Base-by-base conservation (phyloP, 2,113 vertebrate genomes). In the Athene noctua region DNA sequence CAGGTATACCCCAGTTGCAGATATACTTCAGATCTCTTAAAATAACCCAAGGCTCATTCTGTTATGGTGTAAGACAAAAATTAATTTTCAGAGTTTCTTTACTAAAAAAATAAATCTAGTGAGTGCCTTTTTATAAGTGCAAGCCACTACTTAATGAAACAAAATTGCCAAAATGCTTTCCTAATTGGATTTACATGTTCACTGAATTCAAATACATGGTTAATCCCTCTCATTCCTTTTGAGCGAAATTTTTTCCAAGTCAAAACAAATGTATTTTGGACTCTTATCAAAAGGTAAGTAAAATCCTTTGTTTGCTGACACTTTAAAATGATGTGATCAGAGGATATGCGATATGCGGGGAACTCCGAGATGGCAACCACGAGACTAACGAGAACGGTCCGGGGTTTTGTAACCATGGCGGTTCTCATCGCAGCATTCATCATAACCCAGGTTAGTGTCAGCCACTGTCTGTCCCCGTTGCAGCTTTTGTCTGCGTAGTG, bases 371-470 rank as follows among this genome's bases (percentile, higher is more conserved):
- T 88, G 90, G 72, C 73, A 81, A 71, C 93, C 85, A 86, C 84
- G 93, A 89, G 66, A 86, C 10, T 62, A 80, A 87, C 65, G 77
- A 91, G 79, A 93, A 84, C 42, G 59, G 47, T 70, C 82, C 96
- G 67, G 78, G 85, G 92, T 93, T 77, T 91, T 94, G 52, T 85
- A 94, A 81, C 59, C 54, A 44, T 62, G 95, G 84, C 94, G 71
- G 74, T 88, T 92, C 84, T 96, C 89, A 86, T 91, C 92, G 93
- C 46, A 70, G 67, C 21, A 57, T 89, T 83, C 93, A 42, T 32
- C 89, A 82, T n/a, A 93, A 95, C 78, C 92, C 20, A 71, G 83
- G 92, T 96, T 93, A 88, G 92, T 87, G 88, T 68, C 75, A 74
- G 77, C 63, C 91, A 86, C 52, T 70, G 70, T 81, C 90, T 90